Percentiles rank a stretch among this genome's conserved stretches.
Conservation (phyloP, 2,113 vertebrate species). For the Anser cygnoides region DNA sequence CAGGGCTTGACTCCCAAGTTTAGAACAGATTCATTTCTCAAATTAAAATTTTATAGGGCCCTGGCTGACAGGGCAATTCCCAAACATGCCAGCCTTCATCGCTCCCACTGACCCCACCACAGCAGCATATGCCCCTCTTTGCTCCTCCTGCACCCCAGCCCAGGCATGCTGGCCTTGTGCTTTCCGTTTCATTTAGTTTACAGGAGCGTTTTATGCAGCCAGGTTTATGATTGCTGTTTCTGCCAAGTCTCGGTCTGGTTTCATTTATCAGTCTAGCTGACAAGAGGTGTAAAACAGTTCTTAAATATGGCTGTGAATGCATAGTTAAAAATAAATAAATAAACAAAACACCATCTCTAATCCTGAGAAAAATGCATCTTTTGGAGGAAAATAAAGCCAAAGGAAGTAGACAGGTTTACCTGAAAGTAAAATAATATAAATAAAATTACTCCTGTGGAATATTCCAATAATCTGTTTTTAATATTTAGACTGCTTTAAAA, state of each 20-base stretch:
- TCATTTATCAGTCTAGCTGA: not conserved
- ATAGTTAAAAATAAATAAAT: not conserved
- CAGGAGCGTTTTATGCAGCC: not conserved
- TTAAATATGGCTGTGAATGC: not conserved
- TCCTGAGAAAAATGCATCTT: not conserved
- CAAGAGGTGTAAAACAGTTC: not conserved
- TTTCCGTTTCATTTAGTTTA: accelerated
- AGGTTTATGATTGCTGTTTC: not conserved
- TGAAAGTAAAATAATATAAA: not conserved
- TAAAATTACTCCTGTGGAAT: not conserved
- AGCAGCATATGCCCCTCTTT: accelerated
- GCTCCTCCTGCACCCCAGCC: not conserved
- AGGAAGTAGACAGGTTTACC: not conserved
- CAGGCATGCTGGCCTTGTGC: accelerated
- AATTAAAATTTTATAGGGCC: conserved; percentile 28
- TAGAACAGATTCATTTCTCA: conserved; percentile 26
- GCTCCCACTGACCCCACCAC: not conserved
- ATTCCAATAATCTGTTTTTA: not conserved
- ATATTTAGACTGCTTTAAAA: conserved; percentile 8
- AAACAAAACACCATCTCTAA: not conserved
- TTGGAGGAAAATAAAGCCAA: not conserved
- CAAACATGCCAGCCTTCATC: not conserved
- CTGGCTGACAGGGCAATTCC: conserved; percentile 34
- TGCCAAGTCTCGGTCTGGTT: not conserved
- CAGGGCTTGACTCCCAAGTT: not conserved